Evolutionary conservation across 2,888 invertebrate species (phyloP).

Genomic region (Drosophila yooni): DNA sequence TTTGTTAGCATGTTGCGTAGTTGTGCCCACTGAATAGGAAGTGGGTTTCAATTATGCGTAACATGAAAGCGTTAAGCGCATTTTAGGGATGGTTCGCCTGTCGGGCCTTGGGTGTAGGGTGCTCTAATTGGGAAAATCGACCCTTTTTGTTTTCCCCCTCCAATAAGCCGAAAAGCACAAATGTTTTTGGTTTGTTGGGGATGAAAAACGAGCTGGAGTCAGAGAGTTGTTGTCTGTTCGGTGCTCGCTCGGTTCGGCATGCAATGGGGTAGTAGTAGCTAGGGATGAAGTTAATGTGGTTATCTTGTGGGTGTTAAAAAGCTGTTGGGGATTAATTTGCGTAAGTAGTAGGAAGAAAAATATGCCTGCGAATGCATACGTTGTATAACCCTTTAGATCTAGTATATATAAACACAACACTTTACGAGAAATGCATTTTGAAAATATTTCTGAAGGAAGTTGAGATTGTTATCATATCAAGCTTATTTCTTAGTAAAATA

Average conservation of each 20-base stretch:
- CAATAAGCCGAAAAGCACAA: constrained; percentile 19
- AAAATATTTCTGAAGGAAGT: not conserved
- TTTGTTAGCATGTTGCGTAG: constrained; percentile 2
- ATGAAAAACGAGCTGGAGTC: constrained; percentile 2
- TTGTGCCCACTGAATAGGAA: constrained; percentile 68
- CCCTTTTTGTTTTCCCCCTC: constrained; percentile 23
- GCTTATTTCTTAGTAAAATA: not conserved
- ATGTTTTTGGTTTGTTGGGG: constrained; percentile 36
- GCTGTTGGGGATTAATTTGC: constrained; percentile 20
- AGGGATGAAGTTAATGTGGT: constrained; percentile 41
- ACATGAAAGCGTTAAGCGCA: constrained; percentile 63
- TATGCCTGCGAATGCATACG: not conserved
- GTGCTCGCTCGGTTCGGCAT: constrained; percentile 13
- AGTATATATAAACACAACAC: not conserved
- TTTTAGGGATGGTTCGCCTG: constrained; percentile 25
- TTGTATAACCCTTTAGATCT: not conserved
- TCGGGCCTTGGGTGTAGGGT: constrained; percentile 31
- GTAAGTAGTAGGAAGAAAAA: not conserved
- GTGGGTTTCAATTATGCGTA: constrained; percentile 75
- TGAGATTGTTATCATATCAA: not conserved
- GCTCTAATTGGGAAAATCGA: constrained; percentile 59
- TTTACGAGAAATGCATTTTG: not conserved
- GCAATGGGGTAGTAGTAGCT: constrained; percentile 11
- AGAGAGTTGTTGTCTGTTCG: not conserved
- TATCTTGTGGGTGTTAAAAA: constrained; percentile 44